Conservation (phyloP, 2,113 vertebrate genomes). For the Campylomormyrus numenius region DNA sequence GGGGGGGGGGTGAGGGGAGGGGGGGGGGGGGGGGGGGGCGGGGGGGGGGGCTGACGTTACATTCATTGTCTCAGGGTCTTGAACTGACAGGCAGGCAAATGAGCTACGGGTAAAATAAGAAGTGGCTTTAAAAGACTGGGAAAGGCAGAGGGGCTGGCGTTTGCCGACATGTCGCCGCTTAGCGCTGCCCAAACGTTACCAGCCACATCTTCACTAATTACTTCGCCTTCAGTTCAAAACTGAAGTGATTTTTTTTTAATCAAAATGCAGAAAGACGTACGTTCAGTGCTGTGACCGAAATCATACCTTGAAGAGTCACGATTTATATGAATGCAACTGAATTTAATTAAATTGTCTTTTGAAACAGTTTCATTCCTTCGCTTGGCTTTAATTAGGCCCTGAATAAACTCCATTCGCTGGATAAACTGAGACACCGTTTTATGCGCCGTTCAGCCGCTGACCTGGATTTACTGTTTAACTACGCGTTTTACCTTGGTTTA, state of each 20-base stretch:
- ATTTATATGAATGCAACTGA: not conserved
- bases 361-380: not conserved
- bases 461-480: not conserved
- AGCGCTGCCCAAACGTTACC: not conserved
- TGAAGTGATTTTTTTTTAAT: not conserved
- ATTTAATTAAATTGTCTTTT: not conserved
- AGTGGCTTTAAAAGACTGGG: conserved; percentile 32
- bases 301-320: not conserved
- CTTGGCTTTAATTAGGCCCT: conserved; percentile 9
- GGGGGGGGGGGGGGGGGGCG: conserved; percentile 49
- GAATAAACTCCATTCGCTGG: not conserved
- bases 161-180: too few species aligned
- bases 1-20: conserved; percentile 46
- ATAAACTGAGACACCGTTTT: not conserved
- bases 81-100: conserved; percentile 62
- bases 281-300: not conserved
- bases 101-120: conserved; percentile 60
- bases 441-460: not conserved
- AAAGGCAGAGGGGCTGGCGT: not conserved
- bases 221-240: not conserved
- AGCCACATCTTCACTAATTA: not conserved
- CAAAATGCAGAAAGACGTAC: not conserved
- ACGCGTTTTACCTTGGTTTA: not conserved
- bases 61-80: conserved; percentile 59
- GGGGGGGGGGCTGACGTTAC: conserved; percentile 49